Base-by-base conservation (phyloP, 1,140 invertebrate genomes). In the Bombus pascuorum region DNA sequence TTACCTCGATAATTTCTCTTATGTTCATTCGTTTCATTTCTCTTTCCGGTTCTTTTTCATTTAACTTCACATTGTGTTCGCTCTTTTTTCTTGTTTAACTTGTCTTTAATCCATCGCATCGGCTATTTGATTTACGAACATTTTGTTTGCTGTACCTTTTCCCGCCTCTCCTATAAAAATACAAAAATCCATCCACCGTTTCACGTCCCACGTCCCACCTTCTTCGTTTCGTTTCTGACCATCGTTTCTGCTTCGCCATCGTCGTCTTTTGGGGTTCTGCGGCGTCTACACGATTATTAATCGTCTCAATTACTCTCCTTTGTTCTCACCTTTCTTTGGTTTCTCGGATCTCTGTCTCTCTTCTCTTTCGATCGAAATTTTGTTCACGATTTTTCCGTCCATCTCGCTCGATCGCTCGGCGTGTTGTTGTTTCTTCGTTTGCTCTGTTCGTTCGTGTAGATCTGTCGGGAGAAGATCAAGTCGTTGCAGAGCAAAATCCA, bases 401-500 rank as follows among this genome's bases (percentile, higher is more conserved):
- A 37, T 85, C 44, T 81, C 83, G 77, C 80, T 89, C 86, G 87
- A 68, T 91, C 86, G 87, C 65, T 91, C 90, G 87, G 72, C 89
- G 81, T 85, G 89, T 86, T 81, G 72, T 89, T 71, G 13, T 70
- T 39, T 72, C 65, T 68, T n/a, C 62, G 37, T 70, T 76, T 62
- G 42, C 25, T n/a, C 18, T 42, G 37, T 44, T 72, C 70, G 34
- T 25, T 25, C 18, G 25, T 22, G 10, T 44, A 91, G 90, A 97
- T 96, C 92, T 98, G 96, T 96, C 97, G 97, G 94, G 98, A 98
- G 95, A 96, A 96, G 95, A 97, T 98, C 89, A 98, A 97, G 95
- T 96, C 96, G 90, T 96, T 98, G 92, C 98, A 98, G 95, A 98
- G 97, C 96, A 98, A 98, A 96, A 98, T 98, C 91, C 96, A 97